These are phyloP conservation scores for Paguma larvata DNA, from an alignment of 2,797 vertebrate species.

Conservation along the genomic window DNA sequence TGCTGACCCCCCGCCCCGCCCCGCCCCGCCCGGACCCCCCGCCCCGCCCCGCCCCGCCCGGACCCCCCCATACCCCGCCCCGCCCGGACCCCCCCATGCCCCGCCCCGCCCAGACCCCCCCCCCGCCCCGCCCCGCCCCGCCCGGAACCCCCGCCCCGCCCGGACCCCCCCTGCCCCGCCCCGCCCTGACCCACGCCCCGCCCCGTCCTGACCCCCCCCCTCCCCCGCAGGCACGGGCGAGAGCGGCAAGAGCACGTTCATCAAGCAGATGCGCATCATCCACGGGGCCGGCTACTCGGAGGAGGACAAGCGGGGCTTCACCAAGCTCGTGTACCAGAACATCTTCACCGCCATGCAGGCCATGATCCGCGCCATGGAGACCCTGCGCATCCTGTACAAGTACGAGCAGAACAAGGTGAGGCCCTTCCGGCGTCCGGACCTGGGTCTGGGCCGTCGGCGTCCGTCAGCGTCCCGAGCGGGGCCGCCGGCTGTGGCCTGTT, in stretches of 20 bases:
- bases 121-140: rapidly evolving
- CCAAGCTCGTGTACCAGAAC: slow-evolving; percentile 99
- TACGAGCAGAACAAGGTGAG: slow-evolving; percentile 97
- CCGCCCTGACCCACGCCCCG: rapidly evolving
- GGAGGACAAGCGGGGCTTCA: slow-evolving; percentile 98
- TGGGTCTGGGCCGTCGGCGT: neutral
- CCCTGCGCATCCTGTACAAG: slow-evolving; percentile 96
- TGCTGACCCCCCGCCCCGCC: rapidly evolving
- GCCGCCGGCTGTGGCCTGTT: neutral
- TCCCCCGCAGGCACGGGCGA: slow-evolving; percentile 94
- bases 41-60: rapidly evolving
- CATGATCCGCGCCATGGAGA: slow-evolving; percentile 98
- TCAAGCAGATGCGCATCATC: slow-evolving; percentile 99
- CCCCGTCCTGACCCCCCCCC: rapidly evolving
- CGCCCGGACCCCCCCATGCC: rapidly evolving
- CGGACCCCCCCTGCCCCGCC: neutral
- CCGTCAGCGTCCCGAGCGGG: neutral
- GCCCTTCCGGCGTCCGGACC: neutral
- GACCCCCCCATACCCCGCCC: neutral
- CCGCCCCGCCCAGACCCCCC: rapidly evolving
- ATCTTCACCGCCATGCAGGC: slow-evolving; percentile 99
- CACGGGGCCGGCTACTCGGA: slow-evolving; percentile 98
- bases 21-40: rapidly evolving
- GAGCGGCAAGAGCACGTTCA: slow-evolving; percentile 99
- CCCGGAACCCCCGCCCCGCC: rapidly evolving